Conservation (phyloP, 2,888 invertebrate species). For the Lycia hirtaria region DNA sequence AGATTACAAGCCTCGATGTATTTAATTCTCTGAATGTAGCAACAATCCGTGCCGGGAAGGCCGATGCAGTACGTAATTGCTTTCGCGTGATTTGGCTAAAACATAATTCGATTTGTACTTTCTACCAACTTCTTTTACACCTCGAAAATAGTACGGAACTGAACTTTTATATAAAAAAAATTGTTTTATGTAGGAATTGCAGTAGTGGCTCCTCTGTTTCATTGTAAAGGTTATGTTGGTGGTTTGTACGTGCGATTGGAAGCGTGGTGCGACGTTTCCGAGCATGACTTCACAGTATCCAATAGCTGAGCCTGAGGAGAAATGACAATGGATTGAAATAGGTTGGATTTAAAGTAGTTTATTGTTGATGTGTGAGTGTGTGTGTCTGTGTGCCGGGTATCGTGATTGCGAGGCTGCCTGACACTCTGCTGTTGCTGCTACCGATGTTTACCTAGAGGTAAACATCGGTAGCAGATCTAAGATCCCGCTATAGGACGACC, state of each 20-base stretch:
- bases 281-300: slow-evolving; percentile 3
- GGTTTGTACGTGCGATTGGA: background rate
- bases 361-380: no score
- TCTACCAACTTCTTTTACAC: slow-evolving; percentile 12
- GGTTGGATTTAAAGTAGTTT: slow-evolving; percentile 8
- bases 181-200: background rate
- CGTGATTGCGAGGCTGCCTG: no score
- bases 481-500: no score
- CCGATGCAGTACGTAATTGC: slow-evolving; percentile 52
- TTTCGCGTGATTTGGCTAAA: slow-evolving; percentile 57
- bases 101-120: slow-evolving; percentile 59
- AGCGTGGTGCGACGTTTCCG: background rate
- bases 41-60: slow-evolving; percentile 32
- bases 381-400: no score
- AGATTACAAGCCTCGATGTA: background rate
- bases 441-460: no score
- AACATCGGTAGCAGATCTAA: no score
- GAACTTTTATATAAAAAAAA: background rate
- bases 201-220: background rate
- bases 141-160: background rate
- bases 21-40: slow-evolving; percentile 18
- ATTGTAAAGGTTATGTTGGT: background rate
- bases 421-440: no score
- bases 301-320: slow-evolving; percentile 2
- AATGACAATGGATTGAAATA: slow-evolving; percentile 21